phyloP scores from a whole-genome alignment of 2,797 vertebrate species.

The Falco novaeseelandiae region DNA sequence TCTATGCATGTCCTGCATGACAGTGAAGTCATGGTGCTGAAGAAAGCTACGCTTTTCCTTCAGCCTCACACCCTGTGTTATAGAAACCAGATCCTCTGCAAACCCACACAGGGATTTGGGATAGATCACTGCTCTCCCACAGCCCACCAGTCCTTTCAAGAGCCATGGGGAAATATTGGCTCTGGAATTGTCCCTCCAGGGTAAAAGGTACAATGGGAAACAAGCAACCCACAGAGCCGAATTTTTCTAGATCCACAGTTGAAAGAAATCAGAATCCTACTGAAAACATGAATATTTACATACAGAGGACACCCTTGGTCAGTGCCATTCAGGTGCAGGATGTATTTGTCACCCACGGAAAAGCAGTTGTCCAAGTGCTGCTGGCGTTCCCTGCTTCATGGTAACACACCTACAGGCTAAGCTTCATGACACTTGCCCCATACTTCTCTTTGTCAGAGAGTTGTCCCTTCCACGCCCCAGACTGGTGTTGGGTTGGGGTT shows the following conservation, averaged over 20 bases:
- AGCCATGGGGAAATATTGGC: background rate
- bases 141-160: background rate
- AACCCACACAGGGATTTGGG: background rate
- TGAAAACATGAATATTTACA: background rate
- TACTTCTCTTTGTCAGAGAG: background rate
- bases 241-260: background rate
- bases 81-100: background rate
- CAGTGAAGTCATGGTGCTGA: accelerated
- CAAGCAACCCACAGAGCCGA: background rate
- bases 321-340: background rate
- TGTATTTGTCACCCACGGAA: background rate
- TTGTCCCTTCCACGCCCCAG: background rate
- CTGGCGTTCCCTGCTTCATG: background rate
- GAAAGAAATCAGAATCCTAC: background rate
- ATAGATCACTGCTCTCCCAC: background rate
- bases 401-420: background rate
- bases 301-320: background rate
- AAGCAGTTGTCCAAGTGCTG: background rate
- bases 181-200: background rate
- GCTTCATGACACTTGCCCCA: background rate
- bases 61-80: background rate
- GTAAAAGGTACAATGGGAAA: background rate
- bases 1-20: accelerated
- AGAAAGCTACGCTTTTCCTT: background rate
- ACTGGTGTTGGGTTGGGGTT: background rate